A percentile compares a stretch with the other conserved stretches of the same genome.
These are phyloP conservation scores for Papilio xuthus DNA, from an alignment of 1,140 invertebrate species.

Conservation along the genomic window DNA sequence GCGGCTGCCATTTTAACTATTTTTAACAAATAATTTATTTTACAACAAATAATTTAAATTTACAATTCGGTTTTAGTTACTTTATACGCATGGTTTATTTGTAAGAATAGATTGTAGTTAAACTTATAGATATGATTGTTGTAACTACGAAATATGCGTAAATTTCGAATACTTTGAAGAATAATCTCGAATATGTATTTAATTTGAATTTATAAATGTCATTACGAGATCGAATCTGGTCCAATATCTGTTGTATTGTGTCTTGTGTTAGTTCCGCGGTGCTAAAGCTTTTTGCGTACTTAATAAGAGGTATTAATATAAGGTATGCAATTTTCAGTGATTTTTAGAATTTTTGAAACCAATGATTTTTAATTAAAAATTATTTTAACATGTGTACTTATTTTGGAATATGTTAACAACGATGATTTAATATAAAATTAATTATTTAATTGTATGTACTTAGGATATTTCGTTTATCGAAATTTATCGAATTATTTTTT, in stretches of 20 bases:
- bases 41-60: constrained; percentile 24
- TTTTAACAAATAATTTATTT: constrained; percentile 30
- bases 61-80: constrained; percentile 47
- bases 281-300: constrained; percentile 50
- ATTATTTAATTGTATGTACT: constrained; percentile 40
- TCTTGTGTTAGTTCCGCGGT: constrained; percentile 39
- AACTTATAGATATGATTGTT: constrained; percentile 39
- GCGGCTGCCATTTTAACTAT: constrained; percentile 19
- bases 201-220: constrained; percentile 3
- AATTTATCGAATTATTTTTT: constrained; percentile 29
- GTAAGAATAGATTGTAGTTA: constrained; percentile 55
- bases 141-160: constrained; percentile 27
- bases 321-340: constrained; percentile 30
- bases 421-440: constrained; percentile 30
- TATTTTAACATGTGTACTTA: constrained; percentile 43
- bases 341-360: constrained; percentile 3
- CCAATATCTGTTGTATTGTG: constrained; percentile 42
- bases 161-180: constrained; percentile 14
- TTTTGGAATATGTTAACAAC: constrained; percentile 31
- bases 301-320: constrained; percentile 46
- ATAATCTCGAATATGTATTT: constrained; percentile 24
- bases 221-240: constrained; percentile 38
- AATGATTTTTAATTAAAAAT: constrained; percentile 35
- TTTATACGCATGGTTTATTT: constrained; percentile 52
- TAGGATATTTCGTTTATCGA: constrained; percentile 36